A percentile compares a stretch with the other conserved stretches of the same genome.
Evolutionary conservation across 2,888 invertebrate species (phyloP).

Genomic region (Lithophane ornitopus): DNA sequence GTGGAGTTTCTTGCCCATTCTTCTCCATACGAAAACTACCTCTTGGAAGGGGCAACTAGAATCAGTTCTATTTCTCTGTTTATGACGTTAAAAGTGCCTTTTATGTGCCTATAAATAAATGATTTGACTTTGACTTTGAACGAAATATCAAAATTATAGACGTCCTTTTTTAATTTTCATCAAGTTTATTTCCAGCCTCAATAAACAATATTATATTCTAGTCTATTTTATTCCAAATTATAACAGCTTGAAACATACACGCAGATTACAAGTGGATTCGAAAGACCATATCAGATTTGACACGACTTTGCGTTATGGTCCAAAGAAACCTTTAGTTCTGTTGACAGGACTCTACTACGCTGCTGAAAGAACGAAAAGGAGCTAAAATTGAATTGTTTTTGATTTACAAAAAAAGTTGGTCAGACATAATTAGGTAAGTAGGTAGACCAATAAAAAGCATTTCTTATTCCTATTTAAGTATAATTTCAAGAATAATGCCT

Average conservation of each 20-base stretch:
- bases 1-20: no score
- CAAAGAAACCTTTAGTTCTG: neutral
- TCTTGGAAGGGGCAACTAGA: no score
- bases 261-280: neutral
- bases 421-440: neutral
- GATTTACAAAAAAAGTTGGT: neutral
- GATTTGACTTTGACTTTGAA: no score
- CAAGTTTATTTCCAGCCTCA: neutral
- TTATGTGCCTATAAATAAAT: no score
- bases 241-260: no score
- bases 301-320: neutral
- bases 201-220: neutral
- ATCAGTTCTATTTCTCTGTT: no score
- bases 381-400: neutral
- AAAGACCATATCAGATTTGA: neutral
- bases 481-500: conserved; percentile 18
- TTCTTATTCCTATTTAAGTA: conserved; percentile 5
- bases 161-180: neutral
- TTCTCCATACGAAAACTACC: no score
- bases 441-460: conserved; percentile 17
- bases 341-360: neutral
- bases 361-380: neutral
- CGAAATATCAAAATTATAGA: neutral
- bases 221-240: neutral
- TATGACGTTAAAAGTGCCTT: no score